Base-by-base conservation (phyloP, 2,113 vertebrate genomes). In the Aramus guarauna region DNA sequence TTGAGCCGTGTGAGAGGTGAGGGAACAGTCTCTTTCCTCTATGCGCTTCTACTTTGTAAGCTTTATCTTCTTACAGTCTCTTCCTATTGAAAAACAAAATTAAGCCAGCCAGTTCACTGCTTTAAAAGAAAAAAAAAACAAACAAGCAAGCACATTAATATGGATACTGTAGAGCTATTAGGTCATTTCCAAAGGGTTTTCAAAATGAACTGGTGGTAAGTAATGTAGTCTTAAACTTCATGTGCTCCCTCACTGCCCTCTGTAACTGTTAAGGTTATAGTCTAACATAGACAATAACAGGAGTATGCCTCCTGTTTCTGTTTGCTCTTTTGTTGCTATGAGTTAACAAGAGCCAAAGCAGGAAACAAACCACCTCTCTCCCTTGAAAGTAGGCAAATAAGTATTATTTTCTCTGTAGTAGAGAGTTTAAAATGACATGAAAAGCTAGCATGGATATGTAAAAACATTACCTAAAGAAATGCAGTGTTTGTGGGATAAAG, bases 301-400 rank as follows among this genome's bases (percentile, higher is more conserved):
- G 53, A 91, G 37, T 4, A 4, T 30, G 34, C 30, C 84, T 87
- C 36, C 34, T 85, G 66, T 73, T 91, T 84, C 67, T 89, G 56
- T 94, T 95, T 90, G 72, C 55, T 91, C 60, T 86, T 80, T 85
- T 95, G 95, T 96, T 97, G 95, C 92, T 56, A 87, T 91, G 89
- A 78, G 62, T 94, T 95, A 85, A 59, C 20, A 47, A 56, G 58
- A 85, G 69, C 69, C 93, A 92, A 67, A 88, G 78, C 81, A 92
- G 92, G 95, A 95, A 96, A 94, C 92, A 90, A 95, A 85, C 73
- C 15, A 66, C 53, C 58, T 91, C 58, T 72, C 39, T 90, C 69
- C 17, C 53, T 56, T 91, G 86, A 50, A 97, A 87, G 58, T 92
- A 94, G 79, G 94, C 86, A 94, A 96, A 92, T 84, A 71, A 64